phyloP scores from a whole-genome alignment of 2,888 invertebrate genomes.

The Sipha maydis region DNA sequence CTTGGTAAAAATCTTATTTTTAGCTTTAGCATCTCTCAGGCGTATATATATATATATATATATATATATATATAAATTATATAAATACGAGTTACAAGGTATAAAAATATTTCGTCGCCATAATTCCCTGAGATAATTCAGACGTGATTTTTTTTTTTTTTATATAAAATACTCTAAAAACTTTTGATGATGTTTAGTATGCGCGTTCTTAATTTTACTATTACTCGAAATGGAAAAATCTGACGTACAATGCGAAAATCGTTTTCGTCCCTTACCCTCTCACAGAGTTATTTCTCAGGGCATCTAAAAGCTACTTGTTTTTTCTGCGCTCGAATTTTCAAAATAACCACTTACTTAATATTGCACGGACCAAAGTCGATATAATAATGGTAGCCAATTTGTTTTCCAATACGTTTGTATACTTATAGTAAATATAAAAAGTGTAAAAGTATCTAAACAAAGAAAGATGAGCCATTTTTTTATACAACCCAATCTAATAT shows the following conservation, averaged over 20 bases:
- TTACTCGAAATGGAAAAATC: neutral
- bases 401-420: conserved; percentile 2
- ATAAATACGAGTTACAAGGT: neutral
- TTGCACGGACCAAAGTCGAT: conserved; percentile 2
- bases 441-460: neutral
- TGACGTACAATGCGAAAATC: neutral
- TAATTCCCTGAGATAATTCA: conserved; percentile 33
- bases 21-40: neutral
- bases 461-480: neutral
- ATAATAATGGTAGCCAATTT: conserved; percentile 5
- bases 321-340: neutral
- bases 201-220: conserved; percentile 28
- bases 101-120: neutral
- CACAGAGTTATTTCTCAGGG: conserved; percentile 1
- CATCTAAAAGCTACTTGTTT: conserved; percentile 7
- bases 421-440: neutral
- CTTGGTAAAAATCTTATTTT: conserved; percentile 28
- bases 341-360: conserved; percentile 34
- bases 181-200: conserved; percentile 32
- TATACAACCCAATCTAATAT: neutral
- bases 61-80: neutral
- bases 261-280: neutral
- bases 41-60: neutral
- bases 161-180: neutral
- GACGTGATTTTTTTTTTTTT: conserved; percentile 15